These are phyloP conservation scores for Myotis findleyi DNA, from an alignment of 2,797 vertebrate species.

Conservation along the genomic window DNA sequence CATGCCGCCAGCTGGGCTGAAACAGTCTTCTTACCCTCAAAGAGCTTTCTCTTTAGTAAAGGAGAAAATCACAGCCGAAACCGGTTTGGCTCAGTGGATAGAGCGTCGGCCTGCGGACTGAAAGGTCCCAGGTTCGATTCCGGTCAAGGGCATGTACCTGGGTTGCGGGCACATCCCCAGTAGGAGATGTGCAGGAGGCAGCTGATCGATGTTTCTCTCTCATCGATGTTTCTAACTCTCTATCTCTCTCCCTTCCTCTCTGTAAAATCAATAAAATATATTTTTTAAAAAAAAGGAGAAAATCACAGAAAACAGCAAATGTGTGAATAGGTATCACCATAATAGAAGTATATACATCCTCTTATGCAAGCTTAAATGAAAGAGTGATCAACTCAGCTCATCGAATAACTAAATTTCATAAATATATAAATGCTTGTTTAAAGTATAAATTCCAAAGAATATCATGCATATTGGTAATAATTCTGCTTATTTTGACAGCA, in stretches of 20 bases:
- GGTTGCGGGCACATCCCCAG: too few relatives aligned
- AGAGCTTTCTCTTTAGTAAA: conserved; percentile 49
- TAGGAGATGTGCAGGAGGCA: too few relatives aligned
- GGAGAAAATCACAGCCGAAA: conserved; percentile 9
- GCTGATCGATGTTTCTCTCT: too few relatives aligned
- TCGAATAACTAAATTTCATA: conserved; percentile 55
- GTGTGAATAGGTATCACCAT: neutral
- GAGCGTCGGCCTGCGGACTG: too few relatives aligned
- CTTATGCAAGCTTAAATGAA: conserved; percentile 55
- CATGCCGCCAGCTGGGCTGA: neutral
- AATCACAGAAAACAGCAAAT: conserved; percentile 27
- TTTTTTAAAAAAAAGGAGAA: neutral
- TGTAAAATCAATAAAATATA: too few relatives aligned
- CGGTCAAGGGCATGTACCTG: too few relatives aligned
- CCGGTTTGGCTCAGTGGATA: too few relatives aligned
- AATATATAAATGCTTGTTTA: conserved; percentile 71
- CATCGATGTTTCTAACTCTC: too few relatives aligned
- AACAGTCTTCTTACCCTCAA: conserved; percentile 47
- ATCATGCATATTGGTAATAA: conserved; percentile 65
- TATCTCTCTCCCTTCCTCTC: too few relatives aligned
- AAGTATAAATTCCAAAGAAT: conserved; percentile 57
- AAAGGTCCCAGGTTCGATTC: too few relatives aligned
- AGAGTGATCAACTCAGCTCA: neutral
- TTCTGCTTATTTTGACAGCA: conserved; percentile 57
- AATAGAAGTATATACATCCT: neutral